Percentiles rank a stretch among this genome's conserved stretches.
Evolutionary conservation across 2,797 vertebrate species (phyloP).

Genomic region (Gymnocypris eckloni): DNA sequence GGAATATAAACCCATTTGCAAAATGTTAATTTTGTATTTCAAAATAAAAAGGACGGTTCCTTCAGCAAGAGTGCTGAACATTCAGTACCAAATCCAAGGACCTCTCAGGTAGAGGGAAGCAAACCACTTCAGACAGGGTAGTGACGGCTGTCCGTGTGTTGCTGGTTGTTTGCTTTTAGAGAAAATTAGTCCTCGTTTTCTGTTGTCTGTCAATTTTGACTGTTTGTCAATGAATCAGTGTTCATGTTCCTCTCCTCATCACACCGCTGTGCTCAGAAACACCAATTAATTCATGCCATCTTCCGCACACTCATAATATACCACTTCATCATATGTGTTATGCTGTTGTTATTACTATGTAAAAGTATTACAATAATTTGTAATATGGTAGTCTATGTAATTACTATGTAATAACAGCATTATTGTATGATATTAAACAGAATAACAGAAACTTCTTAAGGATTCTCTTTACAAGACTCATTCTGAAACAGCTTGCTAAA

Average conservation of each 20-base stretch:
- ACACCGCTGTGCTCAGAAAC: constrained; percentile 60
- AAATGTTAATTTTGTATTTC: background rate
- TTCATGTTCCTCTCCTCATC: constrained; percentile 68
- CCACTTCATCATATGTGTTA: constrained; percentile 1
- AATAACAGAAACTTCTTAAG: background rate
- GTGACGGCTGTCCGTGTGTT: constrained; percentile 73
- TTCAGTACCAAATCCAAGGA: background rate
- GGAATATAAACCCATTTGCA: background rate
- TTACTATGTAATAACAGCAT: constrained; percentile 63
- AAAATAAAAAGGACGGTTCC: background rate
- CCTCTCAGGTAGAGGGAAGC: constrained; percentile 55
- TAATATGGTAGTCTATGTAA: background rate
- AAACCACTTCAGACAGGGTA: constrained; percentile 77
- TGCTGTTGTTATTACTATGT: constrained; percentile 64
- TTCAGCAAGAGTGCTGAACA: background rate
- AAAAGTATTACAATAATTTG: background rate
- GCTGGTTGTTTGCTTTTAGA: constrained; percentile 54
- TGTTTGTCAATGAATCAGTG: constrained; percentile 75
- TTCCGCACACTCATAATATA: constrained; percentile 63
- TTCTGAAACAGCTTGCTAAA: background rate
- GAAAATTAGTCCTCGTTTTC: constrained; percentile 62
- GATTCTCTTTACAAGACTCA: background rate
- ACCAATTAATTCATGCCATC: constrained; percentile 63
- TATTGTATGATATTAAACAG: constrained; percentile 57
- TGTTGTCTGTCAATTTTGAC: constrained; percentile 73